Base-by-base conservation (phyloP, 2,888 invertebrate species). In the Latrodectus elegans region DNA sequence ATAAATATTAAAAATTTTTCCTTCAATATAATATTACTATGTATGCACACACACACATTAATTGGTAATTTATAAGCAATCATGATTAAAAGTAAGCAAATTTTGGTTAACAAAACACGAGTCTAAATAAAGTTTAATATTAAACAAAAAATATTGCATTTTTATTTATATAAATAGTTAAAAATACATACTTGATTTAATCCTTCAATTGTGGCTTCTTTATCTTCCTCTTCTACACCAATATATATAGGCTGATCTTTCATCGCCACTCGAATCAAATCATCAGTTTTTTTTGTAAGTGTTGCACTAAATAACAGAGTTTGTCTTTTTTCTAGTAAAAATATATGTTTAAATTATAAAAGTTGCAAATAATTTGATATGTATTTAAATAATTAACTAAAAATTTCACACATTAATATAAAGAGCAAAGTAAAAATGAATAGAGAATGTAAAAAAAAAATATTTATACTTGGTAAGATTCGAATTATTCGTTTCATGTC, bases 231-330 rank as follows among this genome's bases (percentile, higher is more conserved):
- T 91, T 98, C 97, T 0, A 99, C 97, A 11, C 98, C 99, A 8
- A 99, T 96, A 92, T 97, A 97, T 53, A 98, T 93, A 0, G 98
- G 98, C 91, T 98, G 97, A 91, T 97, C 96, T 92, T 98, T 98
- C 14, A 99, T 93, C 0, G 99, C 98, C 68, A 98, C 92, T 55
- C 95, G 94, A 8, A 96, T 97, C 76, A 99, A 93, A 60, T 96
- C 95, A 92, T 99, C 96, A 0, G 96, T 97, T 93, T 97, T 97
- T 90, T 96, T 94, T 0, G 97, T 97, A 91, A 97, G 96, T 0
- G 99, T 99, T 1, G 99, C 99, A 92, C 98, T 98, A 93, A 99
- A 99, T 87, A 99, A 92, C 97, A 99, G 98, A 0, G 99, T 99
- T 93, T 99, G 98, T 77, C 99, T 94, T 67, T 95, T 94, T 93